These are phyloP conservation scores for Sepiola atlantica DNA, from an alignment of 2,888 invertebrate genomes.

Conservation along the genomic window DNA sequence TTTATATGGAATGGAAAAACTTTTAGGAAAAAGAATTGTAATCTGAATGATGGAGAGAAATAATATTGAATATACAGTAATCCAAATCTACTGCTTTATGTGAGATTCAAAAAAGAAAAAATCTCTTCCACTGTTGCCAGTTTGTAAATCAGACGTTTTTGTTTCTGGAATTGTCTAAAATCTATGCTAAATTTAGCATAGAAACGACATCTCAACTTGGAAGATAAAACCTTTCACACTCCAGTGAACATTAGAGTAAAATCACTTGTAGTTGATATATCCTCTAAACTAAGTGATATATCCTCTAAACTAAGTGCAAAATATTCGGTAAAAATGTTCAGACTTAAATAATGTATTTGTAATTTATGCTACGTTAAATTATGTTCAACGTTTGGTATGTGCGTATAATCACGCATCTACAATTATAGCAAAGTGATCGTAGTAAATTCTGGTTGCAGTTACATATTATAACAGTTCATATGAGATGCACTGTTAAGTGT, in stretches of 20 bases:
- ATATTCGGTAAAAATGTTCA: background rate
- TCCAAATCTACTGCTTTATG: background rate
- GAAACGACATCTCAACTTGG: background rate
- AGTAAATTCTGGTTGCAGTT: too few species aligned
- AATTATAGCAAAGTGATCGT: too few species aligned
- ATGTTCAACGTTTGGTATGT: too few species aligned
- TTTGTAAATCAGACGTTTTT: background rate
- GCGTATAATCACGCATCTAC: too few species aligned
- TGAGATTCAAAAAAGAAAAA: background rate
- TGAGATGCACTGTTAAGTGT: too few species aligned
- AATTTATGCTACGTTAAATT: too few species aligned
- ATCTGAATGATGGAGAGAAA: background rate
- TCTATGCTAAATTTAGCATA: background rate
- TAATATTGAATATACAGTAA: background rate
- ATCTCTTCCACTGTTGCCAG: background rate
- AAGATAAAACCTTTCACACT: background rate
- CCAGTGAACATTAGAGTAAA: background rate
- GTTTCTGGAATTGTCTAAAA: background rate
- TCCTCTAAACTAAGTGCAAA: background rate
- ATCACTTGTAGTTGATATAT: background rate
- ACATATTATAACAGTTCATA: too few species aligned
- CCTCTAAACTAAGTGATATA: background rate
- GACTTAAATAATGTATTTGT: too few species aligned
- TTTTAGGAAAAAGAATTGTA: background rate
- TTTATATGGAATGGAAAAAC: background rate